These are phyloP conservation scores for Pectinophora gossypiella DNA, from an alignment of 1,140 invertebrate species.

Conservation along the genomic window DNA sequence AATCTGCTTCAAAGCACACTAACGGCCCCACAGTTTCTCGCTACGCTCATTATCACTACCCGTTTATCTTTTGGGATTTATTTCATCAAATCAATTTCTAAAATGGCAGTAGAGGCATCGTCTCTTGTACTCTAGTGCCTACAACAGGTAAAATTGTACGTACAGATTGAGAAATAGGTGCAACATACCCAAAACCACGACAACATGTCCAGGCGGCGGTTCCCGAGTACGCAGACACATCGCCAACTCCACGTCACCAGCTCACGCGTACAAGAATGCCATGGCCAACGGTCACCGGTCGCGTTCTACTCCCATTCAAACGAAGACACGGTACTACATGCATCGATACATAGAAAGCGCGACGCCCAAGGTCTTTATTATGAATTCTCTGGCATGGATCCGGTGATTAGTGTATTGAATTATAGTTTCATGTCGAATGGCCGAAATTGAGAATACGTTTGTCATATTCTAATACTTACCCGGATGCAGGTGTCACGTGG, in stretches of 20 bases:
- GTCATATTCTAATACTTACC: too few relatives aligned
- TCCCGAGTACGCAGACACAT: slow-evolving; percentile 27
- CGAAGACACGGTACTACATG: slow-evolving; percentile 43
- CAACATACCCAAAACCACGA: slow-evolving; percentile 55
- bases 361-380: slow-evolving; percentile 43
- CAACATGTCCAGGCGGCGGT: slow-evolving; percentile 35
- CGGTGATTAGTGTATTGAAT: slow-evolving; percentile 23
- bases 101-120: neutral
- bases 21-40: too few relatives aligned
- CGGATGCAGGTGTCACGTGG: too few relatives aligned
- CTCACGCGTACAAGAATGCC: slow-evolving; percentile 7
- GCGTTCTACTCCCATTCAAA: slow-evolving; percentile 25
- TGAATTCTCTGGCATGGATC: slow-evolving; percentile 63
- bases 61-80: too few relatives aligned
- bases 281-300: slow-evolving; percentile 9
- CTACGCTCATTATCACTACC: too few relatives aligned
- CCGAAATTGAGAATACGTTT: slow-evolving; percentile 50
- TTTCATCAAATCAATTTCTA: neutral
- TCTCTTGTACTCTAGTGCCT: too few relatives aligned
- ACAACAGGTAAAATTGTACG: too few relatives aligned
- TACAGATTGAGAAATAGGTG: slow-evolving; percentile 27
- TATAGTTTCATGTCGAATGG: slow-evolving; percentile 34
- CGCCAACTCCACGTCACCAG: slow-evolving; percentile 38
- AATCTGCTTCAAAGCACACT: too few relatives aligned
- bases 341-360: slow-evolving; percentile 50